phyloP scores from a whole-genome alignment of 37 sponge, comb jelly and placozoan species.

The Tethya wilhelma region DNA sequence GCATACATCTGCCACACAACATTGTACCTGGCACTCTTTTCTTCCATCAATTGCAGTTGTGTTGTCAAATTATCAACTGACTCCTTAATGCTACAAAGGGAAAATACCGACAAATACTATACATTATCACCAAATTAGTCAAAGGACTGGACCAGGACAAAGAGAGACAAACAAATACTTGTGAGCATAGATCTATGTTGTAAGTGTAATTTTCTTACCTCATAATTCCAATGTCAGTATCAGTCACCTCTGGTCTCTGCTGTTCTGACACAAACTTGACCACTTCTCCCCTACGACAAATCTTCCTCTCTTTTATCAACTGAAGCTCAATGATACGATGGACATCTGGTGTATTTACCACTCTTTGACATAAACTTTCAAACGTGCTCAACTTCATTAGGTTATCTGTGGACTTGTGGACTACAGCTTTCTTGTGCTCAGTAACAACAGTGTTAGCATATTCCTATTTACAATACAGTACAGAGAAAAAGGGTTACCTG shows the following conservation, averaged over 20 bases:
- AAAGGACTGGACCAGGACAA: too few relatives aligned
- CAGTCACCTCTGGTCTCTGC: slow-evolving; percentile 10
- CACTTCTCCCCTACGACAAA: background rate
- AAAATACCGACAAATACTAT: background rate
- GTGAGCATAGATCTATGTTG: background rate
- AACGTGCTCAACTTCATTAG: slow-evolving; percentile 22
- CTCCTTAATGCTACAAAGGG: background rate
- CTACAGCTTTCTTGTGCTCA: slow-evolving; percentile 21
- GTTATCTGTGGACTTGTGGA: slow-evolving; percentile 52
- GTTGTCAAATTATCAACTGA: background rate
- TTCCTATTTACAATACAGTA: slow-evolving; percentile 29
- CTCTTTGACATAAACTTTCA: slow-evolving; percentile 9
- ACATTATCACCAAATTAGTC: background rate
- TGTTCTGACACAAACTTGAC: slow-evolving; percentile 15
- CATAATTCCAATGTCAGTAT: slow-evolving; percentile 52
- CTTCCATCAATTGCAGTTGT: background rate
- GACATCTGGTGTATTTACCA: background rate
- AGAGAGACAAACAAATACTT: too few relatives aligned
- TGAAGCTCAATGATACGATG: slow-evolving; percentile 12
- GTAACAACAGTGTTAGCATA: slow-evolving; percentile 19
- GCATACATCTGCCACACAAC: background rate
- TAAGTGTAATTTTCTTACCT: slow-evolving; percentile 22
- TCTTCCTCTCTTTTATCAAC: background rate
- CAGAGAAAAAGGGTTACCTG: background rate
- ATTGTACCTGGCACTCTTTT: background rate